phyloP scores from a whole-genome alignment of 2,888 invertebrate genomes.

The Drosophila gaucha region DNA sequence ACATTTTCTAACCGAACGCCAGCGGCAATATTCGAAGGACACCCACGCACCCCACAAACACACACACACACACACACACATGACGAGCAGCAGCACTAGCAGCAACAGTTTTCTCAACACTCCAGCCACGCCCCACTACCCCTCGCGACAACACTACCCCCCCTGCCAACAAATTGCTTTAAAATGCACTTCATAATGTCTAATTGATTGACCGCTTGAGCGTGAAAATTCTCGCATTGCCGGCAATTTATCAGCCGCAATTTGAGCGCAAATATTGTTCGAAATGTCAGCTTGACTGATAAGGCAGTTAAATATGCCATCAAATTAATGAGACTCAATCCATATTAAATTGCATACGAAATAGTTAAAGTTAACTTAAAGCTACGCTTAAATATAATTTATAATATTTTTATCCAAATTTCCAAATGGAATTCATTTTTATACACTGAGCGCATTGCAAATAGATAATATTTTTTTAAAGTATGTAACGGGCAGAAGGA shows the following conservation, averaged over 20 bases:
- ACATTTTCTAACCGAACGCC: constrained; percentile 50
- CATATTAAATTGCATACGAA: background rate
- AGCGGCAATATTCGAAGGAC: constrained; percentile 35
- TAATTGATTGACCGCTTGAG: constrained; percentile 50
- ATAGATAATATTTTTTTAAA: no score
- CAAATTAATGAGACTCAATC: constrained; percentile 1
- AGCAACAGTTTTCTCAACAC: constrained; percentile 23
- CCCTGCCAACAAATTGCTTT: constrained; percentile 38
- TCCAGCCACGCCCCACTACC: background rate
- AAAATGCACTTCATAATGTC: constrained; percentile 41
- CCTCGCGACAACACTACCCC: background rate
- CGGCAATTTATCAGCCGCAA: constrained; percentile 31
- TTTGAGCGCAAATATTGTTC: constrained; percentile 13
- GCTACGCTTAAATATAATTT: background rate
- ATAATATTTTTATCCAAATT: no score
- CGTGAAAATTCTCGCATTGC: constrained; percentile 39
- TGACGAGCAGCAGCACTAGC: background rate
- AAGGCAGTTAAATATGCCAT: background rate
- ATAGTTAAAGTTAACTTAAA: background rate
- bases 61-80: background rate
- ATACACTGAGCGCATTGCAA: no score
- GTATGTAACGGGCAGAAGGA: no score
- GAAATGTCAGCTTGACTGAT: constrained; percentile 21
- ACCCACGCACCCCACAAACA: constrained; percentile 9
- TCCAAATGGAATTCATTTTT: no score